Base-by-base conservation (phyloP, 2,113 vertebrate genomes). In the Sylvia atricapilla region DNA sequence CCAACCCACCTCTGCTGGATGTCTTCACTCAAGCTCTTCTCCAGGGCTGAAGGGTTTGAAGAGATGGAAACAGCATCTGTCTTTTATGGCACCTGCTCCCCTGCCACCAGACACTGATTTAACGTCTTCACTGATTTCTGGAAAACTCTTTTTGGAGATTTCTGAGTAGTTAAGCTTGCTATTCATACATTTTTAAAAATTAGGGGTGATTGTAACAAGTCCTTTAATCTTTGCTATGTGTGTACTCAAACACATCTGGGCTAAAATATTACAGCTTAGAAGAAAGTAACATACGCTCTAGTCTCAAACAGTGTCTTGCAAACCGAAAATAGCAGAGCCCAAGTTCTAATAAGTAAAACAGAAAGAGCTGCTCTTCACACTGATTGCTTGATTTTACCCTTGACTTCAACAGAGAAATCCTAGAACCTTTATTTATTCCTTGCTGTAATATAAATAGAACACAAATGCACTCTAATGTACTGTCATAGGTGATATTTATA, bases 401-500 rank as follows among this genome's bases (percentile, higher is more conserved):
- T 77, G 73, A 85, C 47, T 94, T 89, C 37, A 91, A 31, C 39
- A 72, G 63, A 89, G 56, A 91, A 83, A 63, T 49, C 41, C 67
- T 94, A 50, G 76, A 96, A 94, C 27, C 18, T 13, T 64, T 84
- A 52, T 56, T 35, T 74, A 63, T 95, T 89, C 68, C 49, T 80
- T 93, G 79, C 52, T 76, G 25, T 73, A 90, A 74, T 35, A 89
- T 87, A 97, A 90, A 89, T 92, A 95, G 97, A 96, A 75, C 35
- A 75, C 28, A 91, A 95, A 95, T 80, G 60, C 39, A 24, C 94
- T 96, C 53, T 83, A 94, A 87, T 81, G 68, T 96, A 78, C 55
- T 96, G 94, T 95, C 77, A 94, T 94, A 74, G 59, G 73, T 88
- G 90, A 68, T 94, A 72, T 95, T 95, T 96, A 76, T 93, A 89